A percentile compares a stretch with the other conserved stretches of the same genome.
phyloP scores from a whole-genome alignment of 1,140 invertebrate species.

The Nephila pilipes region DNA sequence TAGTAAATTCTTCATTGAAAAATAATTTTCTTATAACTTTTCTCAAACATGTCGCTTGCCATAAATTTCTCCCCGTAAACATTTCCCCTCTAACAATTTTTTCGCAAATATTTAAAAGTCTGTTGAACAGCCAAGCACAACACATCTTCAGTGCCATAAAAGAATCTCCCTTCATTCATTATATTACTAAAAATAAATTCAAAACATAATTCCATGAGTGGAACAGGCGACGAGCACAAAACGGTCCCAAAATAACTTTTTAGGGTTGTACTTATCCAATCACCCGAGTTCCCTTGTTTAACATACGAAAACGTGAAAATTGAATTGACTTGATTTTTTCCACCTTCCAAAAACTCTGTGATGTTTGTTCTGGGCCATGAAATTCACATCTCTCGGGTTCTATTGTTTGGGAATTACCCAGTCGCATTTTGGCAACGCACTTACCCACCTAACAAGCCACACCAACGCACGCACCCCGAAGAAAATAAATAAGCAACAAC shows the following conservation, averaged over 20 bases:
- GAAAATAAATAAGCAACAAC: not conserved
- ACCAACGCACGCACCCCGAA: not conserved
- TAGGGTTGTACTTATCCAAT: not conserved
- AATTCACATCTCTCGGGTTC: not conserved
- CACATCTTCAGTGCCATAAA: not conserved
- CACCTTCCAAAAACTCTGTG: not conserved
- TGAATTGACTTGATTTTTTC: not conserved
- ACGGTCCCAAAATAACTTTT: not conserved
- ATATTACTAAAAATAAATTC: not conserved
- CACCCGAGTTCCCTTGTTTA: not conserved
- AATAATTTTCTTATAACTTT: too few relatives aligned
- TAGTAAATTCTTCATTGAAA: too few relatives aligned
- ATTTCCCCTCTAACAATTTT: too few relatives aligned
- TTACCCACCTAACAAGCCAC: slow-evolving; percentile 19
- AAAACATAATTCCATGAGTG: not conserved
- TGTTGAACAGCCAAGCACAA: too few relatives aligned
- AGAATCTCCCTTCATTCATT: not conserved
- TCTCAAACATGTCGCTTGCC: too few relatives aligned
- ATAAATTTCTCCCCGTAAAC: too few relatives aligned
- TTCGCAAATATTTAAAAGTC: too few relatives aligned
- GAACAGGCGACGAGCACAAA: not conserved
- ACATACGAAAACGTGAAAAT: slow-evolving; percentile 16
- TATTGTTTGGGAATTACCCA: slow-evolving; percentile 13
- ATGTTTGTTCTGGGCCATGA: not conserved
- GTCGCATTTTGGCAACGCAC: slow-evolving; percentile 25